phyloP scores from a whole-genome alignment of 2,888 invertebrate species.

The Ptychoptera albimana region DNA sequence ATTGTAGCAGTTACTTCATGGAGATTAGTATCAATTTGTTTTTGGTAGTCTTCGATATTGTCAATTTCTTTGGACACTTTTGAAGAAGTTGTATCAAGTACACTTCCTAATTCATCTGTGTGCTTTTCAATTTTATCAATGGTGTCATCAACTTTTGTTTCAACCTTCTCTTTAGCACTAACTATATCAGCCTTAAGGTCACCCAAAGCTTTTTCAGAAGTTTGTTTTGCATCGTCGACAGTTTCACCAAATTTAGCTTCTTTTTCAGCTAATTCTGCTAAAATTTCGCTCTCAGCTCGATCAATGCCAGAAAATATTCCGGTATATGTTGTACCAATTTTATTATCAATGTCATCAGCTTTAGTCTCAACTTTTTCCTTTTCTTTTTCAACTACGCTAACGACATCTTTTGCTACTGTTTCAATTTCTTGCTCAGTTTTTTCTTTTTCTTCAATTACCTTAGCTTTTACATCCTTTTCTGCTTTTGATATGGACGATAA shows the following conservation, averaged over 20 bases:
- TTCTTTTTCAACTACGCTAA: background rate
- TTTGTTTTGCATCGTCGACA: background rate
- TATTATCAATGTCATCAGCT: conserved; percentile 4
- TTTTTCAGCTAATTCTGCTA: conserved; percentile 1
- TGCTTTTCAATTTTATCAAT: no score
- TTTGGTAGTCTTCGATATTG: no score
- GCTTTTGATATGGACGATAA: conserved; percentile 13
- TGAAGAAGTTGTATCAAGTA: no score
- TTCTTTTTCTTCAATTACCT: conserved; percentile 6
- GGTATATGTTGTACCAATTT: no score
- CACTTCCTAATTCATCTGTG: no score
- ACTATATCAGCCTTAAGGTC: background rate
- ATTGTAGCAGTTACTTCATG: no score
- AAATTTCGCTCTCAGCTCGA: no score
- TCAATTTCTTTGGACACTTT: no score
- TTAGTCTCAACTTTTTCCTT: conserved; percentile 3
- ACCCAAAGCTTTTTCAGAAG: background rate
- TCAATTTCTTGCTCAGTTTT: conserved; percentile 1
- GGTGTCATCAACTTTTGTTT: no score
- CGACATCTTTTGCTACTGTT: background rate
- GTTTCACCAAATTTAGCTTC: background rate
- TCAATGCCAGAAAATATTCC: no score
- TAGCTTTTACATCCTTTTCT: conserved; percentile 12
- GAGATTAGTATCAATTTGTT: no score
- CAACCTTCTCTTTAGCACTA: no score